These are phyloP conservation scores for Tricholaema leucomelas DNA, from an alignment of 2,113 vertebrate species.

Conservation along the genomic window DNA sequence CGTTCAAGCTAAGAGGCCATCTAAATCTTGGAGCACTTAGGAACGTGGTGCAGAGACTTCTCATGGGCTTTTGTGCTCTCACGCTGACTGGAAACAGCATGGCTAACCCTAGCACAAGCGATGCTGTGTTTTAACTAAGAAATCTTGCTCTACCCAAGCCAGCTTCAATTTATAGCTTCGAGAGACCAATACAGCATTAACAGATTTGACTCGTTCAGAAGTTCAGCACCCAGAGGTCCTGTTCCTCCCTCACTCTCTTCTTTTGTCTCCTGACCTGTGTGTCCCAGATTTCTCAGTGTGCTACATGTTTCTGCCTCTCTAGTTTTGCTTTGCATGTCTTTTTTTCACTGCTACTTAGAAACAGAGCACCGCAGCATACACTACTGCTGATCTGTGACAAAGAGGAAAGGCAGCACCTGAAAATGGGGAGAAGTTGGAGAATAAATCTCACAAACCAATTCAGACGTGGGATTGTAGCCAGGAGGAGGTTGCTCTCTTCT, in stretches of 20 bases:
- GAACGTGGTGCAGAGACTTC: rapidly evolving
- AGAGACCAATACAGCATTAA: neutral
- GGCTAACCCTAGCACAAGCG: neutral
- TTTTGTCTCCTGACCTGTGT: neutral
- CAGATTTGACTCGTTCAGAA: neutral
- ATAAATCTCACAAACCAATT: neutral
- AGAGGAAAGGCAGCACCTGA: neutral
- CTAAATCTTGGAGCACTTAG: neutral
- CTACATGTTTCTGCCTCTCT: neutral
- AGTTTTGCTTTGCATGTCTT: neutral
- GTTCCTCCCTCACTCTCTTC: neutral
- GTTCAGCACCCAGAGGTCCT: neutral
- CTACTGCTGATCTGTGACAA: neutral
- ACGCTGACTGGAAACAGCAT: neutral
- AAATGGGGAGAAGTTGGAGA: neutral
- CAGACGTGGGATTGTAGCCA: neutral
- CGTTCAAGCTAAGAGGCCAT: neutral
- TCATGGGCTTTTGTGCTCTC: rapidly evolving
- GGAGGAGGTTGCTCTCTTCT: no score
- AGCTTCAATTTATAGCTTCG: neutral
- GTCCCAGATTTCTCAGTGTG: neutral
- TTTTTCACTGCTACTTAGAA: neutral
- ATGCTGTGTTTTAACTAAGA: neutral
- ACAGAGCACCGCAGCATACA: neutral
- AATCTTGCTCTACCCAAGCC: neutral